Evolutionary conservation across 2,797 vertebrate genomes (phyloP), one percentile per base, ranked within the genome.

Genomic region (Ptychobarbus kaznakovi): DNA sequence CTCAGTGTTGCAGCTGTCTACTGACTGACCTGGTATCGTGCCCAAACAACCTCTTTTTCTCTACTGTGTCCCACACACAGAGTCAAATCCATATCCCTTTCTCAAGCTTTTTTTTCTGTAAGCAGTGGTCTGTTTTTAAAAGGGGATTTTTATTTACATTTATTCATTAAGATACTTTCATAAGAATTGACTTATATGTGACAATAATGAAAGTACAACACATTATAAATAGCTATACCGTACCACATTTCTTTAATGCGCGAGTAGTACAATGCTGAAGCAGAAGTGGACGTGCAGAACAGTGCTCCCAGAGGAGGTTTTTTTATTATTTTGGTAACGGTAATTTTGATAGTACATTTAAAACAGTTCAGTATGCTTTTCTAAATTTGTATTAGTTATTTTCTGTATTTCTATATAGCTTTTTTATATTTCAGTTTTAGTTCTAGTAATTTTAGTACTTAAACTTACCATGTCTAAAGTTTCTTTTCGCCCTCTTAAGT

Each of bases 21-120:
- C 84, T 83, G 88, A 84, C 90, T 90, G 90, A 92, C 90, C 93
- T 93, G 92, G 89, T 92, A 81, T 77, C 72, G 78, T 86, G 89
- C 89, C 88, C 86, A 88, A 88, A 42, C 80, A 86, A 28, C 63
- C 56, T 58, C 53, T 68, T 42, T 80, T 42, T 83, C 18, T 65
- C 35, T 65, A 32, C 49, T 42, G 58, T 58, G 66, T 66, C 25
- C 76, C 40, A 44, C 49, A 56, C 38, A 25, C 16, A n/a, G 56
- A 44, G 38, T 79, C 61, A n/a, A 42, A 35, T 51, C 56, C 40
- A 42, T 42, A 40, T 79, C n/a, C 77, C 42, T 66, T 42, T 74
- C 53, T 63, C 42, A 73, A 68, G 51, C 25, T 44, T 65, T 28
- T 66, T 35, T 35, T 35, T 35, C 63, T 35, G 28, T 9, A 66